These are phyloP conservation scores for Zhuqinia jingwanae DNA, from an alignment of 2,888 invertebrate genomes.

Conservation along the genomic window DNA sequence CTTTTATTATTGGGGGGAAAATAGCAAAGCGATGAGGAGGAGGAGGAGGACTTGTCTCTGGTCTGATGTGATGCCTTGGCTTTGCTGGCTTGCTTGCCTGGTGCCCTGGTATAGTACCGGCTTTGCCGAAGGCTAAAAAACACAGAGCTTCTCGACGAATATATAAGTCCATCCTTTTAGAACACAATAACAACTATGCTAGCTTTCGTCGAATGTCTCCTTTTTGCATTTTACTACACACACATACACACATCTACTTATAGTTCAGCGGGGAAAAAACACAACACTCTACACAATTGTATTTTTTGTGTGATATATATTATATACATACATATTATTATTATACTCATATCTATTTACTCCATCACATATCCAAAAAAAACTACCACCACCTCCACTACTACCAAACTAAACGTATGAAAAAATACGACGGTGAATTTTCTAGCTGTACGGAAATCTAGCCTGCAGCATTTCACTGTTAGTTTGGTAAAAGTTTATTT, in stretches of 20 bases:
- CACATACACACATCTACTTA: not conserved
- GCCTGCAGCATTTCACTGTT: slow-evolving; percentile 56
- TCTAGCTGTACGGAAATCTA: slow-evolving; percentile 69
- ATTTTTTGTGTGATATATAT: too few relatives aligned
- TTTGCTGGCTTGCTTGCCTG: slow-evolving; percentile 15
- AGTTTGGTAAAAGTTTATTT: slow-evolving; percentile 73
- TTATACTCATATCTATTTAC: not conserved
- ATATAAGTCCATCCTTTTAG: not conserved
- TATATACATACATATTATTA: not conserved
- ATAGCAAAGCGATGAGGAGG: slow-evolving; percentile 31
- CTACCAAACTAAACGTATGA: not conserved
- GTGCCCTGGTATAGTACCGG: slow-evolving; percentile 69
- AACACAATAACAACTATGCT: slow-evolving; percentile 15
- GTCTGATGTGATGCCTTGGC: slow-evolving; percentile 31
- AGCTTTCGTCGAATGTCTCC: slow-evolving; percentile 46
- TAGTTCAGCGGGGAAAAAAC: not conserved
- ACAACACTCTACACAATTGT: not conserved
- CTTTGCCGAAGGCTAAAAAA: slow-evolving; percentile 64
- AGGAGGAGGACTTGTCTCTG: not conserved
- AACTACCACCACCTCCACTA: not conserved
- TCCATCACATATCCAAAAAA: too few relatives aligned
- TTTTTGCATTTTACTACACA: slow-evolving; percentile 53
- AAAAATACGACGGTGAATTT: slow-evolving; percentile 62
- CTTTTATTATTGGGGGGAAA: not conserved
- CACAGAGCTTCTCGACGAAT: slow-evolving; percentile 43